phyloP scores from a whole-genome alignment of 2,888 invertebrate species.

The Tineola bisselliella region DNA sequence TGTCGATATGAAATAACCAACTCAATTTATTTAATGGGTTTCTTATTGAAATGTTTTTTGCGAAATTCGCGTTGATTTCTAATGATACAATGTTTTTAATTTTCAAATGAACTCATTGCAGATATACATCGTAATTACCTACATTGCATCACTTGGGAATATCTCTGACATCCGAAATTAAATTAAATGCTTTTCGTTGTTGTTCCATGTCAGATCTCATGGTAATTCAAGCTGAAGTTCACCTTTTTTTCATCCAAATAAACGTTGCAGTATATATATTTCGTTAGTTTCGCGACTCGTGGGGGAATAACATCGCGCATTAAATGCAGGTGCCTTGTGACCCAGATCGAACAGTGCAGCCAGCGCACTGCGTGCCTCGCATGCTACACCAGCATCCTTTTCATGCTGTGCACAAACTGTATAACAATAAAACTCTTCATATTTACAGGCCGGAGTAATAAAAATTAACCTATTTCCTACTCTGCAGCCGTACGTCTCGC shows the following conservation, averaged over 20 bases:
- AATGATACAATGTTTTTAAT: too few relatives aligned
- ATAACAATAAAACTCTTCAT: not conserved
- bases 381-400: not conserved
- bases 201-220: not conserved
- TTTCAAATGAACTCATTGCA: too few relatives aligned
- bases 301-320: slow-evolving; percentile 7
- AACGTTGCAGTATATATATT: not conserved
- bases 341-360: not conserved
- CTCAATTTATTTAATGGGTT: too few relatives aligned
- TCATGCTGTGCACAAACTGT: not conserved
- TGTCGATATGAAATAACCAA: too few relatives aligned
- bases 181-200: not conserved
- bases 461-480: slow-evolving; percentile 5
- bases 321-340: slow-evolving; percentile 9
- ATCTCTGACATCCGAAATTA: not conserved
- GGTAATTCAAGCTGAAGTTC: not conserved
- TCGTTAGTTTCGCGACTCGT: not conserved
- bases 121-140: too few relatives aligned
- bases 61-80: too few relatives aligned
- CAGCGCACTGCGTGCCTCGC: slow-evolving; percentile 3
- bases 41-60: too few relatives aligned
- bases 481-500: not conserved
- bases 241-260: not conserved
- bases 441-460: not conserved
- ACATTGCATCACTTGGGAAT: not conserved